Evolutionary conservation across 1,140 invertebrate species (phyloP).

Genomic region (Lycorma delicatula): DNA sequence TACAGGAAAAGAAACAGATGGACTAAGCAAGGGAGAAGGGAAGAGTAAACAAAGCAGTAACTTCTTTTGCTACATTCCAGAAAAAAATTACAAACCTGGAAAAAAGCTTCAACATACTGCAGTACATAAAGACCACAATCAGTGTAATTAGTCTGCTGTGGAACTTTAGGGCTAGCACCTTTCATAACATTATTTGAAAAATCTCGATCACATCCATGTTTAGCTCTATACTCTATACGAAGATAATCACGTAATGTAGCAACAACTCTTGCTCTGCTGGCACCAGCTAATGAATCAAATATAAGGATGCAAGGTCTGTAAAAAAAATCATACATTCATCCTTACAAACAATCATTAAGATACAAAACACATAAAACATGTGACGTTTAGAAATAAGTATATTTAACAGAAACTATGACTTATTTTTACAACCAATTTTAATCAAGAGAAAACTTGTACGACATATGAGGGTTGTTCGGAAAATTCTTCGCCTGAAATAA

Average conservation of each 20-base stretch:
- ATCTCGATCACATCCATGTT: constrained; percentile 49
- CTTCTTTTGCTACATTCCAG: too few species aligned
- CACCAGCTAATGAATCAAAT: constrained; percentile 84
- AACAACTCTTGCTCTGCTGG: constrained; percentile 68
- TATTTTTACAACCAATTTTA: too few species aligned
- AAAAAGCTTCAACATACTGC: constrained; percentile 94
- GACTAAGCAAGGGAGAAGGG: not conserved
- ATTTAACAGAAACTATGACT: too few species aligned
- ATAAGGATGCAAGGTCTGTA: constrained; percentile 82
- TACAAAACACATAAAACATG: too few species aligned
- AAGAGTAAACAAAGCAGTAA: too few species aligned
- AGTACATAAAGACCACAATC: constrained; percentile 95
- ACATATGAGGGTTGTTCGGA: too few species aligned
- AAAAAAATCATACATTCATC: too few species aligned
- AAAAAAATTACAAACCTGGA: constrained; percentile 62
- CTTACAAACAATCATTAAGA: too few species aligned
- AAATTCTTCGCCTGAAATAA: too few species aligned
- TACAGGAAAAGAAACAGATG: too few species aligned
- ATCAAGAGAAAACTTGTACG: too few species aligned
- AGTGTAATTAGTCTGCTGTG: constrained; percentile 92
- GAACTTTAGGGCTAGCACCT: constrained; percentile 78
- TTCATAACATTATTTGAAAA: constrained; percentile 75
- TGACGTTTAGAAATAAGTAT: too few species aligned
- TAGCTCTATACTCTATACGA: constrained; percentile 78
- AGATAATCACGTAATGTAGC: constrained; percentile 84